Base-by-base conservation (phyloP, 2,888 invertebrate species). In the Cyclophora punctaria region DNA sequence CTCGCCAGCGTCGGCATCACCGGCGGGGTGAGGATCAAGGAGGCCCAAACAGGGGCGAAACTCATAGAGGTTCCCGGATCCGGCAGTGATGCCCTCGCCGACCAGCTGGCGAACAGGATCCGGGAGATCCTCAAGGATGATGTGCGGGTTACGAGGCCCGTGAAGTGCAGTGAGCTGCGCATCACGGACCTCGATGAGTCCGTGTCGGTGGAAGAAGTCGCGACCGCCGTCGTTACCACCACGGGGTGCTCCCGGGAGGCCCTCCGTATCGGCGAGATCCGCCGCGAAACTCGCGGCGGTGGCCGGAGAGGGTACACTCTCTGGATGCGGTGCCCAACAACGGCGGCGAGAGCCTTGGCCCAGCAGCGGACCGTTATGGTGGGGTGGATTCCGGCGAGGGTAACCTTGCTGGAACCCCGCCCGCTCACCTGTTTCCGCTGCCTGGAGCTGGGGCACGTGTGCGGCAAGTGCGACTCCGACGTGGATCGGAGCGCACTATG, bases 41-140 rank as follows among this genome's bases (percentile, higher is more conserved):
- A 54, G 57, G 59, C 55, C 53, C 52, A 55, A 57, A 53, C 55
- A 51, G 57, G 52, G 55, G 59, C 55, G 53, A 53, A 57, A 55
- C 53, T 55, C 5, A 37, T 37, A 37, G 37, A 37, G 2, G 37
- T 37, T 5, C 37, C 37, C 5, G 37, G 37, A 5, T 4, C 37
- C 5, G 4, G 4, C 37, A 37, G 37, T 2, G 37, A 5, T 4
- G 4, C 37, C 5, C 37, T 5, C 4, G 37, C 37, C 37, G 37
- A 37, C 37, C 5, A 4, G 4, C 37, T 37, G 4, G 37, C 37
- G 4, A 5, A 4, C 2, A 37, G 5, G 5, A 4, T 37, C 5
- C 4, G 5, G 37, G 37, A 37, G 2, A 37, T 37, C 2, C 5
- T 37, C 5, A 40, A 6, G 4, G 48, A 43, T 0, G 44, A 49